Evolutionary conservation across 1,140 invertebrate species (phyloP).

Genomic region (Rhyacophila brunnea): DNA sequence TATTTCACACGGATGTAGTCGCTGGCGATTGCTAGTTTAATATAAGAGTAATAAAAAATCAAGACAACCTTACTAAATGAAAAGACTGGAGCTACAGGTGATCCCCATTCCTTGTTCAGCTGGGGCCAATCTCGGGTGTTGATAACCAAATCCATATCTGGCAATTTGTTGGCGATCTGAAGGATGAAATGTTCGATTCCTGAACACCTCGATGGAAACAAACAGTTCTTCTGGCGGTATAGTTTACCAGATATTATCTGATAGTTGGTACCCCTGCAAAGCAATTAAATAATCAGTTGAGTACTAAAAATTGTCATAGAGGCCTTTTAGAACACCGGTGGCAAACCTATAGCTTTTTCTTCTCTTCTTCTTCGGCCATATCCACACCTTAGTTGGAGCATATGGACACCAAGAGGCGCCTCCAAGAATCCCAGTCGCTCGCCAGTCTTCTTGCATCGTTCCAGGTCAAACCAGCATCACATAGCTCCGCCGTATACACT

Average conservation of each 20-base stretch:
- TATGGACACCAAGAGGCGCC: too few species aligned
- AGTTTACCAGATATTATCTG: slow-evolving; percentile 80
- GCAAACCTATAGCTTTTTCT: too few species aligned
- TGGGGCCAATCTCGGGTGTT: slow-evolving; percentile 95
- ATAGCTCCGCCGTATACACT: too few species aligned
- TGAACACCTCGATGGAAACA: slow-evolving; percentile 87
- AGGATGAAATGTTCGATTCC: slow-evolving; percentile 90
- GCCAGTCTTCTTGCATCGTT: too few species aligned
- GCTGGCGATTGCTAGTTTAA: not conserved
- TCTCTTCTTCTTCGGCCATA: too few species aligned
- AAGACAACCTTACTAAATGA: slow-evolving; percentile 95
- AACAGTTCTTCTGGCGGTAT: slow-evolving; percentile 80
- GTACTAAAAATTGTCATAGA: too few species aligned
- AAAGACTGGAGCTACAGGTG: slow-evolving; percentile 71
- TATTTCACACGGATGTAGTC: too few species aligned
- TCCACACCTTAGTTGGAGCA: too few species aligned
- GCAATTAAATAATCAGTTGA: too few species aligned
- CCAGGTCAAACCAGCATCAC: too few species aligned
- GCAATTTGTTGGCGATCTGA: slow-evolving; percentile 61
- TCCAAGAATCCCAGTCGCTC: too few species aligned
- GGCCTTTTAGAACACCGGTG: too few species aligned
- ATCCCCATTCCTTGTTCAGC: slow-evolving; percentile 62
- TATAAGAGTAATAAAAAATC: not conserved
- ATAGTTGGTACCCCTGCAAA: slow-evolving; percentile 70
- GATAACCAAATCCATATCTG: slow-evolving; percentile 84